These are phyloP conservation scores for Cephus spinipes DNA, from an alignment of 2,888 invertebrate genomes.

Conservation along the genomic window DNA sequence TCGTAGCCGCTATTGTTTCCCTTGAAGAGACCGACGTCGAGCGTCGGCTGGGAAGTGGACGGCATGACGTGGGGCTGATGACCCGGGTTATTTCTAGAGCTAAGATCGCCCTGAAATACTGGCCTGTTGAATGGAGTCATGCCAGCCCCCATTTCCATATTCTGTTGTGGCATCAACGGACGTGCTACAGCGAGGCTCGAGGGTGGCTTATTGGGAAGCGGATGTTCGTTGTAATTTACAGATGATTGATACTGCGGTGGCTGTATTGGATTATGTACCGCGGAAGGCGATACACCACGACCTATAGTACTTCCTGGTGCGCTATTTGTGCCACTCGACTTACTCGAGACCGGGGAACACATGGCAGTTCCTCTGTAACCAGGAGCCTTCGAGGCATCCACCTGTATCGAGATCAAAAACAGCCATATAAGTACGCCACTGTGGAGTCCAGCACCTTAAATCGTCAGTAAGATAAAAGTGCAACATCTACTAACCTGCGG, in stretches of 20 bases:
- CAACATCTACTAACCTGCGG: slow-evolving; percentile 59
- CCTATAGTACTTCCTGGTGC: slow-evolving; percentile 40
- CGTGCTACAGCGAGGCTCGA: slow-evolving; percentile 61
- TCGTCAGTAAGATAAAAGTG: background rate
- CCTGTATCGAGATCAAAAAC: slow-evolving; percentile 64
- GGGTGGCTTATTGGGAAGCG: slow-evolving; percentile 53
- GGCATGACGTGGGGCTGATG: slow-evolving; percentile 53
- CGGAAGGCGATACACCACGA: slow-evolving; percentile 49
- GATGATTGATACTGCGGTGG: slow-evolving; percentile 53
- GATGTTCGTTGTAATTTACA: slow-evolving; percentile 52
- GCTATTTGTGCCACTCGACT: slow-evolving; percentile 69
- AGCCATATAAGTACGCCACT: background rate
- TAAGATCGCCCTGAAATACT: slow-evolving; percentile 53
- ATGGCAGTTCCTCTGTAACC: slow-evolving; percentile 86
- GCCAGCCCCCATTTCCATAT: slow-evolving; percentile 40
- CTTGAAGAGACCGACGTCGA: slow-evolving; percentile 57
- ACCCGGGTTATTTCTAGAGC: slow-evolving; percentile 43
- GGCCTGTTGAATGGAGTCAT: slow-evolving; percentile 55
- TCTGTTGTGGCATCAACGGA: slow-evolving; percentile 56
- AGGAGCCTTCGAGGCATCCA: slow-evolving; percentile 90
- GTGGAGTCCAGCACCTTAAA: background rate
- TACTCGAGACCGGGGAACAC: slow-evolving; percentile 81
- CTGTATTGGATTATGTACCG: slow-evolving; percentile 55
- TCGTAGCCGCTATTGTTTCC: slow-evolving; percentile 50
- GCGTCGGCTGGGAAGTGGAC: slow-evolving; percentile 51